Evolutionary conservation across 2,797 vertebrate genomes (phyloP).

Genomic region (Fratercula arctica): DNA sequence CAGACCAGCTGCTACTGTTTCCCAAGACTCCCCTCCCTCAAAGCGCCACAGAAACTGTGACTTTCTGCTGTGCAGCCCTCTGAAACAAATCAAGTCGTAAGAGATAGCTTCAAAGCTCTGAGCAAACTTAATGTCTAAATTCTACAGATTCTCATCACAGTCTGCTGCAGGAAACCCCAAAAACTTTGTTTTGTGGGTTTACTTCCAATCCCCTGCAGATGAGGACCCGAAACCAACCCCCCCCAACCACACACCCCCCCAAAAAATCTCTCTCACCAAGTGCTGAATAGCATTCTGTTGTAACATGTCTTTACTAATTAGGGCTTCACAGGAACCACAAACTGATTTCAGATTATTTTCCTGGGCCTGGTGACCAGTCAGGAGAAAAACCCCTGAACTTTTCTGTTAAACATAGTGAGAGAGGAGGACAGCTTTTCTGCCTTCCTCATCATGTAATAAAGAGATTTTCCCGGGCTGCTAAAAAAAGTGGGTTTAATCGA

Average conservation of each 20-base stretch:
- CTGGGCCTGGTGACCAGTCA: conserved; percentile 3
- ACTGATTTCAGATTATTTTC: conserved; percentile 63
- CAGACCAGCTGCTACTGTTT: background rate
- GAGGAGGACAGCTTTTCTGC: background rate
- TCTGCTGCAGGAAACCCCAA: background rate
- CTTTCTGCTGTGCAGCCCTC: background rate
- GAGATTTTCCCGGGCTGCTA: background rate
- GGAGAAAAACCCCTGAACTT: background rate
- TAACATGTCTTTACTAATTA: conserved; percentile 43
- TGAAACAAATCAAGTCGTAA: background rate
- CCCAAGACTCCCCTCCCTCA: background rate
- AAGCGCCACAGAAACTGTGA: background rate
- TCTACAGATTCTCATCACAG: background rate
- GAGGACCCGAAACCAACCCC: background rate
- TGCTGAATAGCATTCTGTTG: background rate
- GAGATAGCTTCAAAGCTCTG: conserved; percentile 1
- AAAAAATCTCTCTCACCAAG: background rate
- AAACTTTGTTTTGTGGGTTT: background rate
- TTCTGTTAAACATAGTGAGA: conserved; percentile 4
- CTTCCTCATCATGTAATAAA: background rate
- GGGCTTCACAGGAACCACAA: background rate
- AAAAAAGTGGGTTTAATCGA: background rate
- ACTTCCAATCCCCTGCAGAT: background rate
- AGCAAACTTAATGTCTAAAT: background rate
- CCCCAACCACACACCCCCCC: background rate